These are phyloP conservation scores for Malurus melanocephalus DNA, from an alignment of 2,113 vertebrate species.

Conservation along the genomic window DNA sequence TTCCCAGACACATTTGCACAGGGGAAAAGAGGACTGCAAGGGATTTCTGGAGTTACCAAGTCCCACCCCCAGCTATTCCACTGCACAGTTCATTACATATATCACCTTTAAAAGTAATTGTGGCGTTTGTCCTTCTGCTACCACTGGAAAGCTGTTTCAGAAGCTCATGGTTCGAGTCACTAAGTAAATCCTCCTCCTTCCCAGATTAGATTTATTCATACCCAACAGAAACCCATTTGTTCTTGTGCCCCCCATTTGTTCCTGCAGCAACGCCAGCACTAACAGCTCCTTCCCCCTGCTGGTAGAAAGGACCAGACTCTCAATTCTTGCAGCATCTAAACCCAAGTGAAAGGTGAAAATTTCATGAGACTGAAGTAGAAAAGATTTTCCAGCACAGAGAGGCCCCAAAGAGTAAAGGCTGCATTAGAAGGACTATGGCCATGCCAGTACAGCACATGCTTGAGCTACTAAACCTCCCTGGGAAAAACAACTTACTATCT, in stretches of 20 bases:
- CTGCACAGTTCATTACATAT: neutral
- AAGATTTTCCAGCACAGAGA: neutral
- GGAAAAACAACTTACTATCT: neutral
- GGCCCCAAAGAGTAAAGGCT: neutral
- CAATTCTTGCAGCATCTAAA: neutral
- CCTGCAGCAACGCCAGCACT: neutral
- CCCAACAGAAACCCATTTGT: neutral
- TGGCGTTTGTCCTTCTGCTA: neutral
- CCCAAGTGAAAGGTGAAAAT: conserved; percentile 15
- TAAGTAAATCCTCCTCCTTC: neutral
- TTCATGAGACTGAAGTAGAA: neutral
- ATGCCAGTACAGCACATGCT: neutral
- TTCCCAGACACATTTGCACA: neutral
- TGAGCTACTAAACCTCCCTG: neutral
- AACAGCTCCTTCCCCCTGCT: neutral
- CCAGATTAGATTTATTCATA: neutral
- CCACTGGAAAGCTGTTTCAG: neutral
- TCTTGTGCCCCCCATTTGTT: neutral
- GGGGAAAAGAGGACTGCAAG: neutral
- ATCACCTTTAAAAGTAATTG: neutral
- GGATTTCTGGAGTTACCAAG: neutral
- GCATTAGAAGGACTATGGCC: neutral
- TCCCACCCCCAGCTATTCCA: neutral
- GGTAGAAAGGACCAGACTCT: neutral
- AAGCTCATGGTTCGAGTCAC: neutral